Conservation (phyloP, 2,113 vertebrate genomes). For the Dryoscopus gambensis region DNA sequence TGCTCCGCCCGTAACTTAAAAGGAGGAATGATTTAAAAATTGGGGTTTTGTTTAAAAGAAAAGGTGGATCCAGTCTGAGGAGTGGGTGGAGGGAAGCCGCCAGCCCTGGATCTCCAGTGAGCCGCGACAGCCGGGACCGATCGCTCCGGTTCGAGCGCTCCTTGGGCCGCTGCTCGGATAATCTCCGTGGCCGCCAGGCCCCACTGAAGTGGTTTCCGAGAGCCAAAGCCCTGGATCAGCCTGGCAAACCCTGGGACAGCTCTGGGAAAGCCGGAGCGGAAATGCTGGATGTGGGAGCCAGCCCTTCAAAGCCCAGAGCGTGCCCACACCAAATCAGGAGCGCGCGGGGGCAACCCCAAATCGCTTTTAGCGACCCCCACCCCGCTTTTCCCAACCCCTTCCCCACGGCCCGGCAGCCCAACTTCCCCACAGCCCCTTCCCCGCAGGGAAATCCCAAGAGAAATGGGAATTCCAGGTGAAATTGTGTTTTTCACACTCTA, state of each 20-base stretch:
- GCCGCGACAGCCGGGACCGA: neutral
- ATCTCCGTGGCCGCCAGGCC: neutral
- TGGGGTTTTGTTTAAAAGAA: neutral
- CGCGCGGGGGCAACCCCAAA: accelerated
- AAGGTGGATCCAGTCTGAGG: neutral
- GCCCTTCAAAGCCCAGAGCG: neutral
- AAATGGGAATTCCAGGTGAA: neutral
- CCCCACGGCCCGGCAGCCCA: neutral
- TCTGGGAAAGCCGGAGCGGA: neutral
- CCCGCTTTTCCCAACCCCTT: neutral
- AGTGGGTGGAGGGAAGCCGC: neutral
- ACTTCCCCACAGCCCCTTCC: neutral
- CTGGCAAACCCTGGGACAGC: neutral
- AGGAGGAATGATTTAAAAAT: neutral
- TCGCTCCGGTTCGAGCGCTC: neutral
- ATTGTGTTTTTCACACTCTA: neutral
- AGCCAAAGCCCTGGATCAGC: conserved; percentile 17
- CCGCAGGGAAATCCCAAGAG: neutral
- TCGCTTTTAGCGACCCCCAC: no score
- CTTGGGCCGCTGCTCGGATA: neutral
- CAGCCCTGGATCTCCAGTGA: neutral
- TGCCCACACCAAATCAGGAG: neutral
- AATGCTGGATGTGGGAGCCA: neutral
- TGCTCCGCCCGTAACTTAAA: neutral
- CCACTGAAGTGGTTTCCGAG: conserved; percentile 42